A percentile compares a stretch with the other conserved stretches of the same genome.
These are phyloP conservation scores for Idaea biselata DNA, from an alignment of 2,888 invertebrate genomes.

Conservation along the genomic window DNA sequence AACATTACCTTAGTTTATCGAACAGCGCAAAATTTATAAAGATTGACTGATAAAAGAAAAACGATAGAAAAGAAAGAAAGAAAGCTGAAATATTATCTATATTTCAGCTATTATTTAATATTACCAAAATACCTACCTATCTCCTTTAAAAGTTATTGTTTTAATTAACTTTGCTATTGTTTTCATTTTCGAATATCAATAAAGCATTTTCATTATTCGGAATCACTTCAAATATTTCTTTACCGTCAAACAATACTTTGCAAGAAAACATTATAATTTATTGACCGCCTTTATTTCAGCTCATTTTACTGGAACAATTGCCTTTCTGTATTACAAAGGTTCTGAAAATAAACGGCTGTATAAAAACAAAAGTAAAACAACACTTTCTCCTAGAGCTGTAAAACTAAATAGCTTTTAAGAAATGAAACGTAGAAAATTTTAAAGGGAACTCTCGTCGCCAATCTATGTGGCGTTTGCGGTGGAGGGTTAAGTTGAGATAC, in stretches of 20 bases:
- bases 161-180: not conserved
- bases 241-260: slow-evolving; percentile 6
- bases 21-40: too few species aligned
- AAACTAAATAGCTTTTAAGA: slow-evolving; percentile 26
- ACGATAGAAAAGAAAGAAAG: too few species aligned
- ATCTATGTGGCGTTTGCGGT: slow-evolving; percentile 48
- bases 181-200: not conserved
- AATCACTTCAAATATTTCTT: slow-evolving; percentile 1
- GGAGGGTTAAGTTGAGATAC: slow-evolving; percentile 48
- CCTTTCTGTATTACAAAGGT: slow-evolving; percentile 7
- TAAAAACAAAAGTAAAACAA: slow-evolving; percentile 17
- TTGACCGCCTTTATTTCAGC: slow-evolving; percentile 6
- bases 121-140: not conserved
- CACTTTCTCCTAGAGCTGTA: slow-evolving; percentile 15
- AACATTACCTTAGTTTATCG: too few species aligned
- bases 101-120: not conserved
- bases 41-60: too few species aligned
- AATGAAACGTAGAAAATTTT: slow-evolving; percentile 33
- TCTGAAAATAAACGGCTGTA: slow-evolving; percentile 7
- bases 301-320: slow-evolving; percentile 18
- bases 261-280: slow-evolving; percentile 17
- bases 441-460: slow-evolving; percentile 39
- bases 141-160: not conserved
- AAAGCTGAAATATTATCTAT: too few species aligned
- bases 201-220: not conserved